phyloP scores from a whole-genome alignment of 2,797 vertebrate species.

The Craterocephalus amniculus region DNA sequence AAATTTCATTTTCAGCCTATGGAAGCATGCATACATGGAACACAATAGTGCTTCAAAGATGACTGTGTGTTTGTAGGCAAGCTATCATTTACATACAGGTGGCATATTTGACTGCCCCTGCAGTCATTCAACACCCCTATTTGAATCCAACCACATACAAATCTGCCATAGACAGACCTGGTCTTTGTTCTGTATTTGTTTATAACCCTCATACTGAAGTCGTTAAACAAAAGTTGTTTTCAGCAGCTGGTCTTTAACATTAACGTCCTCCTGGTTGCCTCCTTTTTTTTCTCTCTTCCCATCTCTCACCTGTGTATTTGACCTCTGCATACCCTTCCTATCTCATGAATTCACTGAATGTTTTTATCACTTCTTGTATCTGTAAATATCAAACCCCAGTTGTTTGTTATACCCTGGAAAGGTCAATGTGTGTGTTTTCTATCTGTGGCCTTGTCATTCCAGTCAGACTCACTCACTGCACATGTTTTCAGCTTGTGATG shows the following conservation, averaged over 20 bases:
- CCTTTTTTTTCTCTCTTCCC: slow-evolving; percentile 27
- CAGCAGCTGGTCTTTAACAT: slow-evolving; percentile 28
- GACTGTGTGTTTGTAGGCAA: slow-evolving; percentile 5
- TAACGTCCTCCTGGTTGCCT: slow-evolving; percentile 15
- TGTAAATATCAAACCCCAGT: slow-evolving; percentile 34
- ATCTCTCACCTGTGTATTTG: slow-evolving; percentile 2
- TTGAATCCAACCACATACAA: slow-evolving; percentile 57
- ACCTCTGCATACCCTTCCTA: slow-evolving; percentile 23
- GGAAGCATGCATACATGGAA: slow-evolving; percentile 32
- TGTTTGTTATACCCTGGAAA: slow-evolving; percentile 63
- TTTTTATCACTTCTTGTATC: slow-evolving; percentile 12
- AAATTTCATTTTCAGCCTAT: slow-evolving; percentile 55
- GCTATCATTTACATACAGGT: slow-evolving; percentile 80
- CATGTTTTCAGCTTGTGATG: slow-evolving; percentile 40
- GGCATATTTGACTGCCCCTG: slow-evolving; percentile 71
- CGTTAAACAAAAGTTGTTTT: slow-evolving; percentile 51
- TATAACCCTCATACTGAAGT: slow-evolving; percentile 37
- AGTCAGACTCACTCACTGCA: slow-evolving; percentile 45
- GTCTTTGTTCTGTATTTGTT: slow-evolving; percentile 69
- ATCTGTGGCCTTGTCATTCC: slow-evolving; percentile 70
- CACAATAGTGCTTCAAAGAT: slow-evolving; percentile 46
- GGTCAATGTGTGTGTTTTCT: slow-evolving; percentile 66
- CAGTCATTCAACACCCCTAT: slow-evolving; percentile 56
- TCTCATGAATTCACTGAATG: slow-evolving; percentile 29
- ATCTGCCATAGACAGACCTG: slow-evolving; percentile 57